Evolutionary conservation across 2,888 invertebrate species (phyloP).

Genomic region (Cecidostiba fungosa): DNA sequence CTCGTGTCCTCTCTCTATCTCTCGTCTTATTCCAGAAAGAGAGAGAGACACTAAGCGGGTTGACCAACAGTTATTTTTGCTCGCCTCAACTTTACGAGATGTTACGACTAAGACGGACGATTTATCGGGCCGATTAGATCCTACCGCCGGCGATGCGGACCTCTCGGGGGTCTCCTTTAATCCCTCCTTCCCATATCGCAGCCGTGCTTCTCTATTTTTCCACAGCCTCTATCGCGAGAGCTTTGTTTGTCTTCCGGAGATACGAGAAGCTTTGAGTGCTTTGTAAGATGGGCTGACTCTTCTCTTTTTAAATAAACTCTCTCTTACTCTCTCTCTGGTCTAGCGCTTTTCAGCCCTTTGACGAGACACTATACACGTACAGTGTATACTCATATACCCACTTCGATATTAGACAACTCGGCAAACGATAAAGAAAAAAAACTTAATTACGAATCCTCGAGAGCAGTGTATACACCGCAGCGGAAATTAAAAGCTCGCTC

Average conservation of each 20-base stretch:
- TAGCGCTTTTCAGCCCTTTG: background rate
- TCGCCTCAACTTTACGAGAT: conserved; percentile 70
- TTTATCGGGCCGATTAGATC: conserved; percentile 73
- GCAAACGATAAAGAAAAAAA: background rate
- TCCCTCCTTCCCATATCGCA: background rate
- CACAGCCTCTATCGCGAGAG: background rate
- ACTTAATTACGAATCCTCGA: background rate
- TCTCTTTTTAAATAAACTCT: background rate
- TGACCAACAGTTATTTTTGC: conserved; percentile 70
- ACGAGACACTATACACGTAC: too few species aligned
- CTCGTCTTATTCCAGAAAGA: conserved; percentile 51
- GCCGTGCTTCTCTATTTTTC: conserved; percentile 7
- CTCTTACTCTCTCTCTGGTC: background rate
- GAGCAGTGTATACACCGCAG: too few species aligned
- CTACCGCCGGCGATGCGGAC: conserved; percentile 64
- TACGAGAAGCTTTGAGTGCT: conserved; percentile 10
- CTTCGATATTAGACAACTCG: background rate
- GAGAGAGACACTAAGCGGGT: conserved; percentile 13
- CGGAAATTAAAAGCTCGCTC: conserved; percentile 29
- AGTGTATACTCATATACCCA: background rate
- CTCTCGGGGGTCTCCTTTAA: conserved; percentile 45
- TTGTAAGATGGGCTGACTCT: background rate
- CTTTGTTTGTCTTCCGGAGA: background rate
- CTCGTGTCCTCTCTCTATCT: conserved; percentile 19
- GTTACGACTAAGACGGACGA: conserved; percentile 72